phyloP scores from a whole-genome alignment of 2,113 vertebrate genomes.

The Falco punctatus region DNA sequence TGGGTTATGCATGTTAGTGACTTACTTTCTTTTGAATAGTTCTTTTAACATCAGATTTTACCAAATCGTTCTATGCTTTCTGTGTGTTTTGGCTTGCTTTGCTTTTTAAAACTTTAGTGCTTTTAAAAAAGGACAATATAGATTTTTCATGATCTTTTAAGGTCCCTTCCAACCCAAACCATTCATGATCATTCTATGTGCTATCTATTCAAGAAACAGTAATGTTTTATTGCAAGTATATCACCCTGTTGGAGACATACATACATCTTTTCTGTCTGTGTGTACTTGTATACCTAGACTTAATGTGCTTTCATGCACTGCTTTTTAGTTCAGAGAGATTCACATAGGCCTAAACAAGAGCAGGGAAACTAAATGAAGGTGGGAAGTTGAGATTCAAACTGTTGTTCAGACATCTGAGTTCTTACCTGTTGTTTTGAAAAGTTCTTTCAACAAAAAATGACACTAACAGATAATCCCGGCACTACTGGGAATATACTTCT shows the following conservation, averaged over 20 bases:
- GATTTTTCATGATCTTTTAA: background rate
- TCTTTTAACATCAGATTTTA: background rate
- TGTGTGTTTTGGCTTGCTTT: background rate
- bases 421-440: background rate
- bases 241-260: background rate
- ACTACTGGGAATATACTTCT: background rate
- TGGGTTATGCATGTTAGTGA: background rate
- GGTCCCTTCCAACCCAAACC: background rate
- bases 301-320: background rate
- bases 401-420: background rate
- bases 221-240: background rate
- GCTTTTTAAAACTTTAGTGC: background rate
- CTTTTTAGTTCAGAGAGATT: background rate
- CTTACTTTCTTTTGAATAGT: background rate
- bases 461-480: background rate
- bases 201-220: background rate
- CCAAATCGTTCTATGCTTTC: background rate
- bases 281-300: background rate
- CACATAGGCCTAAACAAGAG: background rate
- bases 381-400: background rate
- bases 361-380: background rate
- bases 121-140: background rate
- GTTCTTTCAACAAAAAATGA: background rate
- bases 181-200: background rate
- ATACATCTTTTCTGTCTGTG: background rate